Conservation (phyloP, 2,113 vertebrate species). For the Columba janthina region DNA sequence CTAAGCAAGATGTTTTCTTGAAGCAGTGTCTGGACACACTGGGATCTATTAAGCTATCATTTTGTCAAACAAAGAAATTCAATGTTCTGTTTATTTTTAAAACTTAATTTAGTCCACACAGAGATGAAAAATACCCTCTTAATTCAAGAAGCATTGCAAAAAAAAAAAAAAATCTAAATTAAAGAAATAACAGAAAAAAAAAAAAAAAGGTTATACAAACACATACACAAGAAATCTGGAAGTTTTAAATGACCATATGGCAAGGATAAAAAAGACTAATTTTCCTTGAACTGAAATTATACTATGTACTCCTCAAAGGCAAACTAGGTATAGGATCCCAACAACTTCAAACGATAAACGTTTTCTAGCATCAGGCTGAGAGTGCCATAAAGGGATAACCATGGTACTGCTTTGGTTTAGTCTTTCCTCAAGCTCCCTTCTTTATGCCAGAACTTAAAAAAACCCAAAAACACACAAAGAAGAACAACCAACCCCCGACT, state of each 20-base stretch:
- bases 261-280: neutral
- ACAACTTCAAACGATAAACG: neutral
- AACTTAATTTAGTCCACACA: neutral
- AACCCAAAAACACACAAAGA: neutral
- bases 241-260: neutral
- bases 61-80: neutral
- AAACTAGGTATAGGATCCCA: neutral
- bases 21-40: neutral
- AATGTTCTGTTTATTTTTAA: neutral
- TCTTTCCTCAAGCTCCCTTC: neutral
- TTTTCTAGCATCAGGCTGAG: neutral
- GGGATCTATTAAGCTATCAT: neutral
- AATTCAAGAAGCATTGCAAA: neutral
- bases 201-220: neutral
- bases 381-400: neutral
- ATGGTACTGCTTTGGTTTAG: neutral
- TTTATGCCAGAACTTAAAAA: neutral
- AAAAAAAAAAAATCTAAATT: neutral
- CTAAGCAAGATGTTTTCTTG: neutral
- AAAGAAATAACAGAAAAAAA: neutral
- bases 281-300: neutral
- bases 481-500: accelerated
- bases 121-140: neutral
- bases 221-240: neutral
- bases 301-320: neutral